Conservation (phyloP, 2,113 vertebrate genomes). For the Paratilapia polleni region DNA sequence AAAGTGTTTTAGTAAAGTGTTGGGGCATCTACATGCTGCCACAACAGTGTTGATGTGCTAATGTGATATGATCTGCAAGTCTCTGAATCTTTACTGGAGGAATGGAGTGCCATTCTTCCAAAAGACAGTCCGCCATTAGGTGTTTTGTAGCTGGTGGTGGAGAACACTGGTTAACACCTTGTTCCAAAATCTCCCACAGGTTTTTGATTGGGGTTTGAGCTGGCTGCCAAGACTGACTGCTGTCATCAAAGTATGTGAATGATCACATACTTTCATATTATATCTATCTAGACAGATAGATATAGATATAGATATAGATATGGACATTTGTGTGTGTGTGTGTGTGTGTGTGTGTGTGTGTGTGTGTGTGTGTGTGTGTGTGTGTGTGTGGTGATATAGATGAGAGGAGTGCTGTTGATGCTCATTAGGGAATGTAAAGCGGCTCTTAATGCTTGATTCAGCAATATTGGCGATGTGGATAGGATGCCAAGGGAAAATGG, state of each 20-base stretch:
- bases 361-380: too few relatives aligned
- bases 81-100: background rate
- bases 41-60: background rate
- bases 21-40: background rate
- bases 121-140: too few relatives aligned
- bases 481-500: conserved; percentile 28
- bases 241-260: too few relatives aligned
- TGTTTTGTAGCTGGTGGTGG: background rate
- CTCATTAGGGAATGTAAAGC: conserved; percentile 62
- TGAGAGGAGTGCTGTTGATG: conserved; percentile 11
- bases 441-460: conserved; percentile 50
- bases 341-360: too few relatives aligned
- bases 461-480: conserved; percentile 42
- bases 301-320: too few relatives aligned
- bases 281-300: background rate
- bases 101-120: background rate
- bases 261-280: too few relatives aligned
- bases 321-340: too few relatives aligned
- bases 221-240: too few relatives aligned
- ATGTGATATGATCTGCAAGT: too few relatives aligned
- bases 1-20: background rate
- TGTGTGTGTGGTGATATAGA: background rate
- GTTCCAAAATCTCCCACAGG: background rate
- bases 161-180: background rate
- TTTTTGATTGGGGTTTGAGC: too few relatives aligned